phyloP scores from a whole-genome alignment of 2,888 invertebrate species.

The Protodeltote pygarga region DNA sequence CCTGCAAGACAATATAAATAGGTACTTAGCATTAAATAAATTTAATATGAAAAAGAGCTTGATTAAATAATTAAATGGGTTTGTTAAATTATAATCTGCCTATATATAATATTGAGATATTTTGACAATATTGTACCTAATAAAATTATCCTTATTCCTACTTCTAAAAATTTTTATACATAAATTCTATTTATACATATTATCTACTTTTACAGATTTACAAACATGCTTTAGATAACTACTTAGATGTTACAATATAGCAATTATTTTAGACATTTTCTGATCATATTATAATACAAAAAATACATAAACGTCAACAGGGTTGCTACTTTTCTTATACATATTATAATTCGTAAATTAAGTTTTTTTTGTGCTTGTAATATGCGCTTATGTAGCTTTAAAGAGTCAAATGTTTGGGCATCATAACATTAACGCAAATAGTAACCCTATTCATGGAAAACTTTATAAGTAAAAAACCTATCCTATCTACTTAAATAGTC shows the following conservation, averaged over 20 bases:
- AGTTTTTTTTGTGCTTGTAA: constrained; percentile 42
- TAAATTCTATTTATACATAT: constrained; percentile 9
- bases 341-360: constrained; percentile 1
- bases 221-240: constrained; percentile 23
- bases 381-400: no score
- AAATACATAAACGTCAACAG: constrained; percentile 28
- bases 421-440: constrained; percentile 10
- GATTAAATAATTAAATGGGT: no score
- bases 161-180: constrained; percentile 23
- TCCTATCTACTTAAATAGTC: constrained; percentile 29
- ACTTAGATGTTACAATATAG: constrained; percentile 11
- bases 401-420: no score
- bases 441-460: constrained; percentile 22
- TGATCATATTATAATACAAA: constrained; percentile 22
- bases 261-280: constrained; percentile 25
- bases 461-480: constrained; percentile 41
- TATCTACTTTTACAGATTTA: constrained; percentile 22
- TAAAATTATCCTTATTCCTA: constrained; percentile 21
- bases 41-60: no score
- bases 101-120: background rate
- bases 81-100: no score
- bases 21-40: no score
- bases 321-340: constrained; percentile 18
- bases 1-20: background rate
- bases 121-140: constrained; percentile 1